Evolutionary conservation across 2,888 invertebrate genomes (phyloP), one percentile per base, ranked within the genome.

Genomic region (Adineta ricciae): DNA sequence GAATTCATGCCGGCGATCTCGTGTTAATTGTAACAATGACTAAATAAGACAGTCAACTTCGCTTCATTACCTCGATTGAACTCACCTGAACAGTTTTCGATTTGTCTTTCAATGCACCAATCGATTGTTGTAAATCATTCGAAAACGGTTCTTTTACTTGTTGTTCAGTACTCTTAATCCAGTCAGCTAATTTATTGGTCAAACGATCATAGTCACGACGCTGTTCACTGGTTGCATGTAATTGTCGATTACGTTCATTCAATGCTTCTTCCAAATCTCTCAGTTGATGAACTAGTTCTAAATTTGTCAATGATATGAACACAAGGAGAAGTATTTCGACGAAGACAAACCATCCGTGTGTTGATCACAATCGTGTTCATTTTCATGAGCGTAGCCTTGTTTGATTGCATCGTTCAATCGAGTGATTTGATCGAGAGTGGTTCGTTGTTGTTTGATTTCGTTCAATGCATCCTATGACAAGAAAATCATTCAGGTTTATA

Each of bases 71-170:
- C 49, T 49, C 49, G 49, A 14, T 56, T 56, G n/a, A 5, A 46
- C 11, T 41, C 41, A 78, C 78, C n/a, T 78, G 38, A 4, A 78
- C n/a, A 78, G 2, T 78, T 78, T 78, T 78, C 0, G n/a, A 78
- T 78, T 78, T 78, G 5, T 78, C 78, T 78, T 78, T 78, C 11
- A 78, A 8, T 24, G n/a, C 7, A 78, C 24, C 21, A 24, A 8
- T 9, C 11, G 78, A 9, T 41, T 78, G 78, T 78, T 78, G 78
- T 24, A 78, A n/a, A 78, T 78, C 78, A 78, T 78, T 78, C 14
- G 78, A 24, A 41, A 78, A 38, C n/a, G 78, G 78, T n/a, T 78
- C 78, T 78, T 78, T 78, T 14, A 78, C 16, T 78, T 78, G 78
- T 41, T 78, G 41, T 41, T 78, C 78, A 1, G n/a, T 78, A n/a